Conservation (phyloP, 2,113 vertebrate species). For the Noctilio leporinus region DNA sequence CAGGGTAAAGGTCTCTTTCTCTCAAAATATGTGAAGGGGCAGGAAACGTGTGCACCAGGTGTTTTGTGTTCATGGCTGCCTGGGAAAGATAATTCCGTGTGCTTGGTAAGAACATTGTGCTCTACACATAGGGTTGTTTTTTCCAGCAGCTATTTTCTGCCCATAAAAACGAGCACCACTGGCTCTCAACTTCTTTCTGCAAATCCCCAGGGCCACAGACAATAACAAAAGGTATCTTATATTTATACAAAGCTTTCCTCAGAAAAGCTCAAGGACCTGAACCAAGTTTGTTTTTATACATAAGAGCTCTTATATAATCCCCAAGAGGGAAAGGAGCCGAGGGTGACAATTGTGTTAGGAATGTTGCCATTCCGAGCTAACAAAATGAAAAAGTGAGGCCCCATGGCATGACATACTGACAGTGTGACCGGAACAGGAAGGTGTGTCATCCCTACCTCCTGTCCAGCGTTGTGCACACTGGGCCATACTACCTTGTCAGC, state of each 20-base stretch:
- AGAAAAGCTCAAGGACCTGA: constrained; percentile 61
- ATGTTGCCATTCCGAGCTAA: constrained; percentile 2
- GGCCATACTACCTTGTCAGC: neutral
- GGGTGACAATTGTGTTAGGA: constrained; percentile 28
- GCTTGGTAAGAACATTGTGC: constrained; percentile 57
- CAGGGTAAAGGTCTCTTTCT: constrained; percentile 70
- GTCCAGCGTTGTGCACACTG: neutral
- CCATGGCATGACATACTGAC: accelerated
- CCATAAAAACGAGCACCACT: constrained; percentile 45
- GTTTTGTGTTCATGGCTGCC: constrained; percentile 65
- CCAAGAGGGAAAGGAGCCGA: neutral
- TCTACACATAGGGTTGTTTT: constrained; percentile 65
- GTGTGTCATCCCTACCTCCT: neutral
- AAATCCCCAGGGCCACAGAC: constrained; percentile 58
- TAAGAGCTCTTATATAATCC: constrained; percentile 48
- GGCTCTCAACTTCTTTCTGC: constrained; percentile 51
- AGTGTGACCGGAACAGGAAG: neutral
- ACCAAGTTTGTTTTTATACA: constrained; percentile 45
- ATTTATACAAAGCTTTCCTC: constrained; percentile 62
- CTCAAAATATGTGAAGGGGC: constrained; percentile 65
- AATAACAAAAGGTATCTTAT: constrained; percentile 71
- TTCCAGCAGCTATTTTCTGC: constrained; percentile 70
- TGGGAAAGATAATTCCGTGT: constrained; percentile 68
- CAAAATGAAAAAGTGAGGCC: neutral
- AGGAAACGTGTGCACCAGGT: constrained; percentile 72